phyloP scores from a whole-genome alignment of 2,797 vertebrate species.

The Microhierax caerulescens region DNA sequence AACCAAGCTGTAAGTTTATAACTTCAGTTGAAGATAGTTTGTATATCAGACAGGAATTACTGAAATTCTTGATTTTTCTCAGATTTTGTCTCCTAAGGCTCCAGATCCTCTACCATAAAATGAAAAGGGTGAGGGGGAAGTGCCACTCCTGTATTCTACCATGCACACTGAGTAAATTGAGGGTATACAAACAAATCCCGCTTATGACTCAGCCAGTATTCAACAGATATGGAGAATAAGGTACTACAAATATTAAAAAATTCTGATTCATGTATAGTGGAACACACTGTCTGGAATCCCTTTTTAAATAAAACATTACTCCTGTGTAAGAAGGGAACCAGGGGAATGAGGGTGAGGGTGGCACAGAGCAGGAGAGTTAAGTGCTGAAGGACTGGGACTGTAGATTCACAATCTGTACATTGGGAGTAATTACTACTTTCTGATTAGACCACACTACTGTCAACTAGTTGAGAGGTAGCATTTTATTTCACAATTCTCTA shows the following conservation, averaged over 20 bases:
- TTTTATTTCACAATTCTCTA: not conserved
- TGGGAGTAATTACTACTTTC: rapidly evolving
- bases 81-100: not conserved
- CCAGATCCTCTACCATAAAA: not conserved
- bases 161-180: not conserved
- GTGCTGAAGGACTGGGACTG: not conserved
- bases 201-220: not conserved
- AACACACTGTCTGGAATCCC: not conserved
- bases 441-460: not conserved
- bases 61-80: not conserved
- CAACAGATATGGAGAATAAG: not conserved
- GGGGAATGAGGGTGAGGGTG: not conserved
- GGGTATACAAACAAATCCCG: not conserved
- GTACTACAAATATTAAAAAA: not conserved
- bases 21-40: not conserved
- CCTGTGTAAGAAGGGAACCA: not conserved
- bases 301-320: not conserved
- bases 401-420: not conserved
- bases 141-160: not conserved
- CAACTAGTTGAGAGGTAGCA: not conserved
- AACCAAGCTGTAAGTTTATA: not conserved
- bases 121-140: too few relatives aligned
- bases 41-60: not conserved
- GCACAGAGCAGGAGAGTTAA: not conserved
- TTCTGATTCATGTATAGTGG: not conserved